Evolutionary conservation across 2,888 invertebrate genomes (phyloP).

Genomic region (Celastrina argiolus): DNA sequence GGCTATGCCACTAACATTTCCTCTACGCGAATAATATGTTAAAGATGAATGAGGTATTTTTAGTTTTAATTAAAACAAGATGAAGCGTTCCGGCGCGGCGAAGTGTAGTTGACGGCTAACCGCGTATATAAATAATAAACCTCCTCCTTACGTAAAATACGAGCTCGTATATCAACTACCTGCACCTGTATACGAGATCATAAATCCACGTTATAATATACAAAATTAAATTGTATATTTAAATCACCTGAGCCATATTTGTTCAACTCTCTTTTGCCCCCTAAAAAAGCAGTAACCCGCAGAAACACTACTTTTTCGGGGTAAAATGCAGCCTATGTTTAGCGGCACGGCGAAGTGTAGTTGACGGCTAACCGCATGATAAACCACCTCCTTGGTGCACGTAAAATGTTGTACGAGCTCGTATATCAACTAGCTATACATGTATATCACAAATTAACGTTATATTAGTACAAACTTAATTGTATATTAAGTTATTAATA

Average conservation of each 20-base stretch:
- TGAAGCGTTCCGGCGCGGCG: neutral
- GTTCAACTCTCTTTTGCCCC: no score
- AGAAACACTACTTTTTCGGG: no score
- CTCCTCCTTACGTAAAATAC: conserved; percentile 9
- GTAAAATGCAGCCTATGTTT: no score
- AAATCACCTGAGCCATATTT: no score
- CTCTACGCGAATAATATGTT: neutral
- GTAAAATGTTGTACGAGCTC: conserved; percentile 3
- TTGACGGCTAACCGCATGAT: conserved; percentile 6
- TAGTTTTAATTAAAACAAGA: conserved; percentile 14
- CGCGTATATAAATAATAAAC: neutral
- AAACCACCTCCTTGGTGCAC: conserved; percentile 7
- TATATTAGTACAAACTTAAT: neutral
- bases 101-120: conserved; percentile 13
- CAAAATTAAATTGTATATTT: neutral
- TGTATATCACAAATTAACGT: neutral
- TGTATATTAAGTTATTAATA: neutral
- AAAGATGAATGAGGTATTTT: neutral
- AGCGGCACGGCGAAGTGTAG: conserved; percentile 2
- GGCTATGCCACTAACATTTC: neutral
- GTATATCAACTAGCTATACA: neutral
- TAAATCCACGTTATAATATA: neutral
- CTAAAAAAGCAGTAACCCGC: no score
- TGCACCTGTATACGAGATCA: neutral
- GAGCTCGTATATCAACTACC: conserved; percentile 4